These are phyloP conservation scores for Phrynocephalus vlangalii DNA, from an alignment of 2,797 vertebrate genomes.

Conservation along the genomic window DNA sequence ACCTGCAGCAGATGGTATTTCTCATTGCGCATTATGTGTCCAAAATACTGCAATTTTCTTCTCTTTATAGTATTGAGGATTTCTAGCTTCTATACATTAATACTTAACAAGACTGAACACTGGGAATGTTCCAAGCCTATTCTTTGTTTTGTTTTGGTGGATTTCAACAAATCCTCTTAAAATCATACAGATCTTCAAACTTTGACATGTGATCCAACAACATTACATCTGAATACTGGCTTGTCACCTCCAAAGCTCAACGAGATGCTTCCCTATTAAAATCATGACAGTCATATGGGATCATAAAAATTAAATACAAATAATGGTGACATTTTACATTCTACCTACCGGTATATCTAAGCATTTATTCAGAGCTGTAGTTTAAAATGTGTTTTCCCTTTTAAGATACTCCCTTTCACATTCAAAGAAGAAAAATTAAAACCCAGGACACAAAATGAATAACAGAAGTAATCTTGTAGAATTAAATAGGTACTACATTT, in stretches of 20 bases:
- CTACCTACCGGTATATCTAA: background rate
- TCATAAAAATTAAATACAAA: conserved; percentile 18
- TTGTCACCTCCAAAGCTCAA: no score
- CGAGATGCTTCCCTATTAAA: background rate
- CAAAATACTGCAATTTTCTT: no score
- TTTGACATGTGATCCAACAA: no score
- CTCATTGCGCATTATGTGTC: no score
- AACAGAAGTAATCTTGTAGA: no score
- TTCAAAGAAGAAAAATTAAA: no score
- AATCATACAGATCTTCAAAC: background rate
- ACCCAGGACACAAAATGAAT: no score
- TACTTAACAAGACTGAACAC: background rate
- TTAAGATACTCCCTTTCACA: no score
- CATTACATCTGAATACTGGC: background rate
- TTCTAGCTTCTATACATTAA: no score
- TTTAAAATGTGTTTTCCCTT: background rate
- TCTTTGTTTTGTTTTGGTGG: background rate
- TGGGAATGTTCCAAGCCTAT: background rate
- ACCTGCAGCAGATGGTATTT: no score
- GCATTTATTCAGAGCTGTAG: background rate
- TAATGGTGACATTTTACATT: conserved; percentile 11
- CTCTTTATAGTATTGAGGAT: no score
- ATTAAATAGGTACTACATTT: no score
- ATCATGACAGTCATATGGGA: fast-evolving
- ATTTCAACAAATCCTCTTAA: background rate